Evolutionary conservation across 2,797 vertebrate species (phyloP).

Genomic region (Siniperca undulata): DNA sequence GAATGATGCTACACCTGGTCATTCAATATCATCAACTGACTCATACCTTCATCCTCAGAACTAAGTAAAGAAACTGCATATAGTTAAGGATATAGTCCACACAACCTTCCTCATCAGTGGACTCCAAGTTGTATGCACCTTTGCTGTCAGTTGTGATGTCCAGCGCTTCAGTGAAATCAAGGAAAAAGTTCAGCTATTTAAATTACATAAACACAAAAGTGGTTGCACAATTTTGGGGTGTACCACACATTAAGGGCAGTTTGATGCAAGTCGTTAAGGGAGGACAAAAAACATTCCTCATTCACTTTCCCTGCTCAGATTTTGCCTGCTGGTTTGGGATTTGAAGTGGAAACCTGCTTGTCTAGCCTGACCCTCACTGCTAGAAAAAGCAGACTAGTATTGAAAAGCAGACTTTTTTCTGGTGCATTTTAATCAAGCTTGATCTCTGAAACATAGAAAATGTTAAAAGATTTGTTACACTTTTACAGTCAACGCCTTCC

Average conservation of each 20-base stretch:
- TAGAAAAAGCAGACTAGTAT: slow-evolving; percentile 1
- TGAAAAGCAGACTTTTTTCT: not conserved
- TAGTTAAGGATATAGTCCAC: slow-evolving; percentile 2
- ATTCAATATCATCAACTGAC: slow-evolving; percentile 29
- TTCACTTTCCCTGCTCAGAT: slow-evolving; percentile 32
- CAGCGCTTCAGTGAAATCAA: not conserved
- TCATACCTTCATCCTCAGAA: slow-evolving; percentile 21
- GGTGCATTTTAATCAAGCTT: not conserved
- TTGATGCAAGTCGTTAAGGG: slow-evolving; percentile 32
- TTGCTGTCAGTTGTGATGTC: not conserved
- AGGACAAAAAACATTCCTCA: slow-evolving; percentile 30
- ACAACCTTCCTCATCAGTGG: slow-evolving; percentile 24
- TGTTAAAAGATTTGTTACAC: slow-evolving; percentile 13
- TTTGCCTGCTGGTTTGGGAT: slow-evolving; percentile 22
- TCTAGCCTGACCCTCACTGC: not conserved
- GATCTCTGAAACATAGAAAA: not conserved
- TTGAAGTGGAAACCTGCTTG: slow-evolving; percentile 27
- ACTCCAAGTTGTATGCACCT: not conserved
- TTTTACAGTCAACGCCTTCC: not conserved
- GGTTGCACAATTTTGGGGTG: too few species aligned
- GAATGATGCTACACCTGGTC: not conserved
- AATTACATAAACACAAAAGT: too few species aligned
- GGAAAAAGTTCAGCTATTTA: too few species aligned
- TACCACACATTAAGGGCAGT: slow-evolving; percentile 33
- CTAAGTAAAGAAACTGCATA: slow-evolving; percentile 5